These are phyloP conservation scores for Zeus faber DNA, from an alignment of 2,113 vertebrate species.

Conservation along the genomic window DNA sequence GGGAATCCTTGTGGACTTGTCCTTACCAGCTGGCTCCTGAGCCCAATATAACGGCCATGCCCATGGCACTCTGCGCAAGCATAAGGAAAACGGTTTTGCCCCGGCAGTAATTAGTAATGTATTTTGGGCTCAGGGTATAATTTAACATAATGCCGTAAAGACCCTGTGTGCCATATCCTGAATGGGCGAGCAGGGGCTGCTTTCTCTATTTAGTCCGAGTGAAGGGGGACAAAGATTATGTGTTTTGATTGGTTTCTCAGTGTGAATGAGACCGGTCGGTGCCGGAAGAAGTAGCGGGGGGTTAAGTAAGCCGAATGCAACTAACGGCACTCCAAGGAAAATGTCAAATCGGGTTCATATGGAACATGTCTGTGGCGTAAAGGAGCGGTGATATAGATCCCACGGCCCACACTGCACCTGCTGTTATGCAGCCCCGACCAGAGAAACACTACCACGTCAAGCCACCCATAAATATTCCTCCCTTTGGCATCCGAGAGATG, in stretches of 20 bases:
- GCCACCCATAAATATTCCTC: slow-evolving; percentile 48
- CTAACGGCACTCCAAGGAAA: slow-evolving; percentile 46
- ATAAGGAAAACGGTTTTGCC: slow-evolving; percentile 67
- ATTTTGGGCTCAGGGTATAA: slow-evolving; percentile 67
- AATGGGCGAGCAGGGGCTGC: slow-evolving; percentile 45
- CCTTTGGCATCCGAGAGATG: slow-evolving; percentile 29
- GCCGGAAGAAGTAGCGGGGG: background rate
- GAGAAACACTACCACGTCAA: slow-evolving; percentile 38
- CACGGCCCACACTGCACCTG: slow-evolving; percentile 62
- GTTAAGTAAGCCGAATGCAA: slow-evolving; percentile 33
- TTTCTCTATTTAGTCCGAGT: slow-evolving; percentile 33
- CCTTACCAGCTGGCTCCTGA: slow-evolving; percentile 69
- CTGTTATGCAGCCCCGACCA: slow-evolving; percentile 39
- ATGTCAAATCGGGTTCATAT: slow-evolving; percentile 37
- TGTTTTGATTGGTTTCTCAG: slow-evolving; percentile 57
- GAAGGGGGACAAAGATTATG: slow-evolving; percentile 59
- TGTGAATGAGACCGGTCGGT: slow-evolving; percentile 27
- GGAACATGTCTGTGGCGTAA: slow-evolving; percentile 44
- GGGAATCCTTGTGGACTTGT: slow-evolving; percentile 65
- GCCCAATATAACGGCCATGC: slow-evolving; percentile 66
- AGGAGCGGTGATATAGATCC: slow-evolving; percentile 47
- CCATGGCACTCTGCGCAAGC: slow-evolving; percentile 63
- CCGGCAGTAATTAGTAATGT: slow-evolving; percentile 57
- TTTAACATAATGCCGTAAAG: slow-evolving; percentile 67
- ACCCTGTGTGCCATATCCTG: slow-evolving; percentile 66